A percentile compares a stretch with the other conserved stretches of the same genome.
Conservation (phyloP, 2,797 vertebrate species). For the Emydoidea blandingii region DNA sequence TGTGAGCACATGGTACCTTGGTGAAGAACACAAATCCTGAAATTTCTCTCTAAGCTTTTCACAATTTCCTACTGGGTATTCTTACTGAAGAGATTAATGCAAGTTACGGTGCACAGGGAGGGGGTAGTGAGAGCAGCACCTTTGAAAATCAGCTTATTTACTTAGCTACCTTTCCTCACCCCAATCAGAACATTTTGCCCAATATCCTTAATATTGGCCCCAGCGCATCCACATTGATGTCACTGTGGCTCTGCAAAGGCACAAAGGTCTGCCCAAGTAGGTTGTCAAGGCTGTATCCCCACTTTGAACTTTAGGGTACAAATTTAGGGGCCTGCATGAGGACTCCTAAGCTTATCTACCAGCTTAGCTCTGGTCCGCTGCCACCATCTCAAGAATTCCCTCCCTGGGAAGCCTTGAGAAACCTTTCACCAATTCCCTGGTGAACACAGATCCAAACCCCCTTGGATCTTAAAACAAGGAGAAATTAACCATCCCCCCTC, state of each 20-base stretch:
- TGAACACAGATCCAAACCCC: too few relatives aligned
- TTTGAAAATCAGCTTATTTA: neutral
- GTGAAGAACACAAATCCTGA: neutral
- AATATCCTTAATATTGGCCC: neutral
- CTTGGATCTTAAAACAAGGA: too few relatives aligned
- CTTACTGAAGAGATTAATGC: neutral
- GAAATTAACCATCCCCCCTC: too few relatives aligned
- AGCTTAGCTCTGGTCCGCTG: too few relatives aligned
- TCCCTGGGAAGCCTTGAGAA: too few relatives aligned
- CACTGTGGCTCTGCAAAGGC: too few relatives aligned
- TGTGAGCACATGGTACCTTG: neutral
- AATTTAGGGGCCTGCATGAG: too few relatives aligned
- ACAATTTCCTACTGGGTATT: neutral
- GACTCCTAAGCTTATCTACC: too few relatives aligned
- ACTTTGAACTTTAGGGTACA: too few relatives aligned
- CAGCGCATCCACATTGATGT: neutral
- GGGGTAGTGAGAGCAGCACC: neutral
- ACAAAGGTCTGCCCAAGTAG: accelerated
- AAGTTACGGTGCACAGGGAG: neutral
- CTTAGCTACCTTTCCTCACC: neutral
- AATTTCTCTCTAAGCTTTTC: neutral
- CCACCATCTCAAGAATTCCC: too few relatives aligned
- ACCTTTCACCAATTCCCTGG: too few relatives aligned
- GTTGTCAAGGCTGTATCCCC: too few relatives aligned
- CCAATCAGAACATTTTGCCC: neutral